Base-by-base conservation (phyloP, 2,888 invertebrate genomes). In the Perdita meconis region DNA sequence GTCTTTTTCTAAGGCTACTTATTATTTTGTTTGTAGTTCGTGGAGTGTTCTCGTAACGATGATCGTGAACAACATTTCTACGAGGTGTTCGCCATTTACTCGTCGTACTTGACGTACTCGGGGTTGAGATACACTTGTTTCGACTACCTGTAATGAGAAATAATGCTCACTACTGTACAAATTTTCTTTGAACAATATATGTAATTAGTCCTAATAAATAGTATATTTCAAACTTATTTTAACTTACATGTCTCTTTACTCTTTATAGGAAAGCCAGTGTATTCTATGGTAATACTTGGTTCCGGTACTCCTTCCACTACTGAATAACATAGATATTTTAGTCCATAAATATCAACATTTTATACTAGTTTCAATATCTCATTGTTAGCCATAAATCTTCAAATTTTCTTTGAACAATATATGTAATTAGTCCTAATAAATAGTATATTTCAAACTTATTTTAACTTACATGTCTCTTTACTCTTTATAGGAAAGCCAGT, bases 361-460 rank as follows among this genome's bases (percentile, higher is more conserved):
- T 40, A 40, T 13, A 40, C 40, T 5, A 40, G 4, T 40, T 40
- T 40, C 40, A 40, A 40, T n/a, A 40, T 40, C n/a, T 40, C n/a
- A 40, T n/a, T 40, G n/a, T n/a, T n/a, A n/a, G n/a, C n/a, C n/a
- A 40, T 40, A 40, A 40, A 40, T 40, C 13, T 40, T 40, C n/a
- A n/a, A n/a, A n/a, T n/a, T n/a, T n/a, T n/a, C n/a, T n/a, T n/a
- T n/a, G n/a, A n/a, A n/a, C n/a, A n/a, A n/a, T n/a, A n/a, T n/a
- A n/a, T n/a, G n/a, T n/a, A n/a, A n/a, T n/a, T n/a, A n/a, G n/a
- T n/a, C n/a, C n/a, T n/a, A n/a, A n/a, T n/a, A n/a, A n/a, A n/a
- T n/a, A n/a, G n/a, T n/a, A n/a, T n/a, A n/a, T n/a, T n/a, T n/a
- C n/a, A n/a, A n/a, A n/a, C n/a, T n/a, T n/a, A n/a, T n/a, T n/a